Evolutionary conservation across 2,797 vertebrate species (phyloP).

Genomic region (Macrochelys suwanniensis): DNA sequence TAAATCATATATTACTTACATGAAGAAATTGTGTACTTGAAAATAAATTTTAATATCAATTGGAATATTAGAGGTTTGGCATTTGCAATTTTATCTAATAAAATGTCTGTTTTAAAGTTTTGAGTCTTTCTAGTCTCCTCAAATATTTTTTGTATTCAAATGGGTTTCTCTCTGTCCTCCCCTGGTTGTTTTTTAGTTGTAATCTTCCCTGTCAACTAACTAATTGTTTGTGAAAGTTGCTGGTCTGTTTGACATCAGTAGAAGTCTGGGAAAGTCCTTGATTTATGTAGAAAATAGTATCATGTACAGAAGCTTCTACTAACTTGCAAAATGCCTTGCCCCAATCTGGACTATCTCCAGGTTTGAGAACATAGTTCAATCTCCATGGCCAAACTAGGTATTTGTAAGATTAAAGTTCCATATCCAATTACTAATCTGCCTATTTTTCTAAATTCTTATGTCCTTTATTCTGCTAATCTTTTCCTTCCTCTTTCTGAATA

Average conservation of each 20-base stretch:
- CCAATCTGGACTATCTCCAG: not conserved
- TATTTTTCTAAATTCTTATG: not conserved
- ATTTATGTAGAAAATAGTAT: not conserved
- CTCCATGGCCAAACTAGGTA: not conserved
- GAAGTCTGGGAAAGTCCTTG: not conserved
- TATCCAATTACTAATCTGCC: not conserved
- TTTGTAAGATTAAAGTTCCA: not conserved
- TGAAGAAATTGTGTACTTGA: not conserved
- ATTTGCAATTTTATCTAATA: not conserved
- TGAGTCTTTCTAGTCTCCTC: not conserved
- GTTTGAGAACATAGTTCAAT: not conserved
- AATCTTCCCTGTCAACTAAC: not conserved
- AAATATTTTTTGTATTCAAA: not conserved
- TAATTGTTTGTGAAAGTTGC: not conserved
- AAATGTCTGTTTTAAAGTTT: not conserved
- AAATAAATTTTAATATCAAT: not conserved
- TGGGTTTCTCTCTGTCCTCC: not conserved
- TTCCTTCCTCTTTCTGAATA: not conserved
- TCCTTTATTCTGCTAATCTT: not conserved
- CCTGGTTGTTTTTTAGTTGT: not conserved
- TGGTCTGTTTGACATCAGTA: not conserved
- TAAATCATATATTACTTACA: not conserved
- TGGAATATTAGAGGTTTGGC: not conserved
- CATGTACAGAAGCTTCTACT: not conserved
- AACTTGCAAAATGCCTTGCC: not conserved